Evolutionary conservation across 2,797 vertebrate species (phyloP).

Genomic region (Erethizon dorsatum): DNA sequence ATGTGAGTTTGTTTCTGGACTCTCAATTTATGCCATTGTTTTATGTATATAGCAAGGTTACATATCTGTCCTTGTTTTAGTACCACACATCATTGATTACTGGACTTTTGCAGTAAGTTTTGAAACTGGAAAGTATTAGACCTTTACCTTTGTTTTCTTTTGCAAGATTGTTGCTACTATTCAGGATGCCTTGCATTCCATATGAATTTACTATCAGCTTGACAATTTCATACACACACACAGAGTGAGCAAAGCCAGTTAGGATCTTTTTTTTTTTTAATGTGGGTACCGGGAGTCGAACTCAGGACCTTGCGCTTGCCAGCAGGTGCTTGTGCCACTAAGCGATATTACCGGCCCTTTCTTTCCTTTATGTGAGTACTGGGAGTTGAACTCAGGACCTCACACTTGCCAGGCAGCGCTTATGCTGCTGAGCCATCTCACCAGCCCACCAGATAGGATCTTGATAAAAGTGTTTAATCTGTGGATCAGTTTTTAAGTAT

Average conservation of each 20-base stretch:
- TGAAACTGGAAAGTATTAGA: background rate
- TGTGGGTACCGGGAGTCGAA: too few relatives aligned
- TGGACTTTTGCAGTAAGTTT: background rate
- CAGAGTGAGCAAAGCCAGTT: background rate
- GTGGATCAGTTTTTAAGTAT: background rate
- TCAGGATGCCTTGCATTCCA: background rate
- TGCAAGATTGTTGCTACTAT: background rate
- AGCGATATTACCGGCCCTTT: too few relatives aligned
- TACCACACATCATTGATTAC: background rate
- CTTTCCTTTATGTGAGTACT: too few relatives aligned
- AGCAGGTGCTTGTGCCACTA: too few relatives aligned
- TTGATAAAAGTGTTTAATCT: background rate
- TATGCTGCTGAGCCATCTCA: too few relatives aligned
- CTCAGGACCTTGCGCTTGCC: too few relatives aligned
- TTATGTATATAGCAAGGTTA: background rate
- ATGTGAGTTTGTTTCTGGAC: background rate
- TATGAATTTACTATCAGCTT: background rate
- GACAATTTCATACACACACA: background rate
- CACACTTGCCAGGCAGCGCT: too few relatives aligned
- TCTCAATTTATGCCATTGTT: background rate
- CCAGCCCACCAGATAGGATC: background rate
- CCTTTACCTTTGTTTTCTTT: background rate
- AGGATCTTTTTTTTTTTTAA: too few relatives aligned
- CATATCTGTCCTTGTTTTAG: background rate
- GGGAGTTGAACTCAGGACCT: too few relatives aligned